phyloP scores from a whole-genome alignment of 2,113 vertebrate species.

The Oryzias celebensis region DNA sequence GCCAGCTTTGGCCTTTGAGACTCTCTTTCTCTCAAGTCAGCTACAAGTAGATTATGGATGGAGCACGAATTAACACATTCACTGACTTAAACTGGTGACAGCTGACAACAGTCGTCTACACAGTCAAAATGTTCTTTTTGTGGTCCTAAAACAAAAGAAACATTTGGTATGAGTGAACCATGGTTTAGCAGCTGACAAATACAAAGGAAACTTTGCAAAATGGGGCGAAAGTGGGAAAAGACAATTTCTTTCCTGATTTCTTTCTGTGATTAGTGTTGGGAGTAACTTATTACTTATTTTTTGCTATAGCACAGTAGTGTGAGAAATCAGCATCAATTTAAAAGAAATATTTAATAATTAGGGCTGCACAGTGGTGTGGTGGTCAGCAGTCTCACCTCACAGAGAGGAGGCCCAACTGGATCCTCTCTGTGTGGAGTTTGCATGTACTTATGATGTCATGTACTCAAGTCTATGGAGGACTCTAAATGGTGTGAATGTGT shows the following conservation, averaged over 20 bases:
- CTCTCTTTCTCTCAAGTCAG: constrained; percentile 39
- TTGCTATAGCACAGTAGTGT: too few species aligned
- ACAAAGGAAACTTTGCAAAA: constrained; percentile 25
- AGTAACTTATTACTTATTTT: too few species aligned
- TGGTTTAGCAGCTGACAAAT: constrained; percentile 6
- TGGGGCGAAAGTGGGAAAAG: constrained; percentile 32
- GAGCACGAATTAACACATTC: constrained; percentile 48
- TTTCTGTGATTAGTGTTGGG: too few species aligned
- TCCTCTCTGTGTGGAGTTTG: too few species aligned
- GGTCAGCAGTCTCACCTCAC: too few species aligned
- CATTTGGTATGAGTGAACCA: constrained; percentile 21
- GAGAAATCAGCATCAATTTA: too few species aligned
- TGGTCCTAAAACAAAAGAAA: constrained; percentile 37
- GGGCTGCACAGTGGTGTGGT: background rate
- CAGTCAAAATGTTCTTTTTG: constrained; percentile 23
- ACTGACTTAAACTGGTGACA: constrained; percentile 35
- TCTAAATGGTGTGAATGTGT: too few species aligned
- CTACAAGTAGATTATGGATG: constrained; percentile 60
- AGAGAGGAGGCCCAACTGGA: background rate
- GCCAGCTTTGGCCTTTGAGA: constrained; percentile 49
- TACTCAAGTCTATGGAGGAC: too few species aligned
- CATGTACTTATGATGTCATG: too few species aligned
- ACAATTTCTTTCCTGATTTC: background rate
- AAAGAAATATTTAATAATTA: too few species aligned
- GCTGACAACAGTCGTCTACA: constrained; percentile 29